Conservation (phyloP, 2,113 vertebrate species). For the Lophius piscatorius region DNA sequence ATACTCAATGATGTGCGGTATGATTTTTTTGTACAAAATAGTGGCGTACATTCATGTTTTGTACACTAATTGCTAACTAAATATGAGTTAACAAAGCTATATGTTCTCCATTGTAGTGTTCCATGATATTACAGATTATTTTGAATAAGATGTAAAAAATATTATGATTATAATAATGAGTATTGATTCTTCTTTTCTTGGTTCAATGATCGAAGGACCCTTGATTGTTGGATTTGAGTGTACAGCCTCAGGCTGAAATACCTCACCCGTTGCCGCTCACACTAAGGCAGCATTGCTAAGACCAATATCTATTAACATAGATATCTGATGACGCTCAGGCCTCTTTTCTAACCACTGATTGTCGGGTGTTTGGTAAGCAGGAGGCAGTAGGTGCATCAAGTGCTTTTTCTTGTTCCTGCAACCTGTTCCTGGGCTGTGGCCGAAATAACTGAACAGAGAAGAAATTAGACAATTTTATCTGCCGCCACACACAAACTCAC, state of each 20-base stretch:
- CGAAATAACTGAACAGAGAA: conserved; percentile 44
- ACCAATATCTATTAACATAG: conserved; percentile 74
- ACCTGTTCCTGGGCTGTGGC: conserved; percentile 55
- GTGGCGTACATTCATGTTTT: background rate
- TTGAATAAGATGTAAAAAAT: conserved; percentile 6
- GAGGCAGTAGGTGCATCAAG: conserved; percentile 53
- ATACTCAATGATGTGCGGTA: background rate
- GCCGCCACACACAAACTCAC: background rate
- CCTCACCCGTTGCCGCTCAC: conserved; percentile 34
- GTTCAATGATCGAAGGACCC: conserved; percentile 8
- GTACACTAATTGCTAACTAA: background rate
- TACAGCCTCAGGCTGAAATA: conserved; percentile 21
- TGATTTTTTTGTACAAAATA: background rate
- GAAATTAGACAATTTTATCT: conserved; percentile 34
- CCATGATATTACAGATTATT: background rate
- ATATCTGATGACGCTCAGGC: conserved; percentile 71
- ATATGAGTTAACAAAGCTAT: background rate
- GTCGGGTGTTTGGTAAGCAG: conserved; percentile 38
- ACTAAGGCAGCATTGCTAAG: conserved; percentile 38
- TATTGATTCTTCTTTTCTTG: conserved; percentile 10
- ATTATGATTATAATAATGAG: background rate
- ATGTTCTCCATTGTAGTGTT: background rate
- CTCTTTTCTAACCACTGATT: conserved; percentile 52
- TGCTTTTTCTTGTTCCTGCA: conserved; percentile 79
- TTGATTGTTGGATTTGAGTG: conserved; percentile 4